Percentiles rank a stretch among this genome's conserved stretches.
Evolutionary conservation across 2,113 vertebrate genomes (phyloP).

Genomic region (Heptranchias perlo): DNA sequence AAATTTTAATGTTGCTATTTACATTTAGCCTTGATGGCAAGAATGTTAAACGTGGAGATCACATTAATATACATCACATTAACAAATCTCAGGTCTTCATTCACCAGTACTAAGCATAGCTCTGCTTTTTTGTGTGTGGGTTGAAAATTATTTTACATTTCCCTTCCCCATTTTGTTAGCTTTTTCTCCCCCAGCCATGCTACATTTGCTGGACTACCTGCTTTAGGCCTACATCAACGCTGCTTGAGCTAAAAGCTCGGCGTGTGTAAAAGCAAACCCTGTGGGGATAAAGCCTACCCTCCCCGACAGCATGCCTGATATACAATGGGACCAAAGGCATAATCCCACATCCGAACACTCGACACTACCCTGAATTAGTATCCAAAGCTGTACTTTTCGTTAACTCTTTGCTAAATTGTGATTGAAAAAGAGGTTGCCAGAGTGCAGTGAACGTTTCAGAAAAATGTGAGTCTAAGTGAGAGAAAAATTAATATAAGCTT

Average conservation of each 20-base stretch:
- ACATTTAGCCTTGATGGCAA: background rate
- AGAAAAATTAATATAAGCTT: background rate
- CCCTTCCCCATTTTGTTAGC: background rate
- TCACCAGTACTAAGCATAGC: background rate
- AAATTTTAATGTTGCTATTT: constrained; percentile 1
- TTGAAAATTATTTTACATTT: background rate
- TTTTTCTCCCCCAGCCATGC: background rate
- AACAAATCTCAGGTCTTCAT: background rate
- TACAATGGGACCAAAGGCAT: background rate
- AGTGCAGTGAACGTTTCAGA: background rate
- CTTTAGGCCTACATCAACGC: background rate
- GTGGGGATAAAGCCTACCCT: background rate
- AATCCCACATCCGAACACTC: background rate
- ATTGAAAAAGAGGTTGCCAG: background rate
- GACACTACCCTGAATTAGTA: background rate
- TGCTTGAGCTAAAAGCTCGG: no score
- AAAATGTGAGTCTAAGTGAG: background rate
- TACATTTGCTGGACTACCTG: background rate
- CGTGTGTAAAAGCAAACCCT: background rate
- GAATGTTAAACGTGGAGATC: background rate
- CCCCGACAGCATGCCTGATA: background rate
- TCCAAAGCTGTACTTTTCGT: background rate
- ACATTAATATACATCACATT: background rate
- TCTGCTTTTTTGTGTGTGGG: background rate
- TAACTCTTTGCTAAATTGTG: background rate